Conservation (phyloP, 2,113 vertebrate genomes). For the Nothoprocta perdicaria region DNA sequence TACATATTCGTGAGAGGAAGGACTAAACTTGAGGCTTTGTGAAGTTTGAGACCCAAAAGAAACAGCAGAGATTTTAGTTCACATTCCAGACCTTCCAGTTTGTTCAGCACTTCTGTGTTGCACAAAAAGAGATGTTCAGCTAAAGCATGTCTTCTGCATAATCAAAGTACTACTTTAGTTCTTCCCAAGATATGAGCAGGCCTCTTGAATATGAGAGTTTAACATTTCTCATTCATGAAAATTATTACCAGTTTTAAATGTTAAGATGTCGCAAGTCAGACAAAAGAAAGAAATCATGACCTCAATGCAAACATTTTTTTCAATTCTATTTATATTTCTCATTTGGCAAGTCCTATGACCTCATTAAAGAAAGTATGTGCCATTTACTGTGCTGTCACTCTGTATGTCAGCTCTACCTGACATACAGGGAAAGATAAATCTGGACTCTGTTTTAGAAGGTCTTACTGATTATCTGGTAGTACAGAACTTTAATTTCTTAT, state of each 20-base stretch:
- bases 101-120: background rate
- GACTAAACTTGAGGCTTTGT: background rate
- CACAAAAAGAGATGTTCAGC: background rate
- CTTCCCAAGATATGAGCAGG: background rate
- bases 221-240: background rate
- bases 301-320: background rate
- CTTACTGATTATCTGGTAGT: background rate
- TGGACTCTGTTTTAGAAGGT: background rate
- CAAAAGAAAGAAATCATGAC: background rate
- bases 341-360: conserved; percentile 9
- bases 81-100: background rate
- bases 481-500: background rate
- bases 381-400: background rate
- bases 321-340: background rate
- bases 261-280: background rate
- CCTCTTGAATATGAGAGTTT: background rate
- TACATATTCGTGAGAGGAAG: background rate
- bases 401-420: background rate
- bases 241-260: background rate
- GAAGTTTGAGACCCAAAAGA: background rate
- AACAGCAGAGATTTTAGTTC: background rate
- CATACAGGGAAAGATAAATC: background rate
- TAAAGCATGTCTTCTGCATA: background rate
- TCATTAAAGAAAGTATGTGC: background rate
- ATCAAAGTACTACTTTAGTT: background rate